Base-by-base conservation (phyloP, 2,888 invertebrate species). In the Bellardia bayeri region DNA sequence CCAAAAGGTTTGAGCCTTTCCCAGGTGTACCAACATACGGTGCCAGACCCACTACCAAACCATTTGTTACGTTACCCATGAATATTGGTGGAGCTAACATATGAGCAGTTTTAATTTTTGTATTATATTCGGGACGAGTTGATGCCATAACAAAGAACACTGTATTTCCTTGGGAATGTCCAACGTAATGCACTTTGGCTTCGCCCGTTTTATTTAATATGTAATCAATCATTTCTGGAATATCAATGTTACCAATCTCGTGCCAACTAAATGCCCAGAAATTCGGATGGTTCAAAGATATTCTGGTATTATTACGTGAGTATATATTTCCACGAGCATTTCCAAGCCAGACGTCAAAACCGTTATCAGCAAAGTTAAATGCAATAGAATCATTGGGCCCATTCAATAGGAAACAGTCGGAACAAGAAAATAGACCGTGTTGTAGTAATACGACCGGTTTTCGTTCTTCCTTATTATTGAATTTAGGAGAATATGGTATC, bases 371-470 rank as follows among this genome's bases (percentile, higher is more conserved):
- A 40, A 94, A 94, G 92, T 94, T 90, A 86, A 94, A 95, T 42
- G 92, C 91, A 74, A 97, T 93, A 45, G 95, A 95, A 89, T 95
- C 94, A 66, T 95, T 94, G 5, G 96, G 96, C 0, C 96, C 96
- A 92, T 96, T 95, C 68, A 96, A 92, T 6, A 98, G 94, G 95
- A 96, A 98, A 91, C 96, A 95, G 37, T 96, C 95, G 0, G 97
- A 96, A 23, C 96, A 96, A 79, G 92, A 91, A 88, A 91, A 90
- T 3, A 98, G 93, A 0, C 98, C 98, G 91, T 98, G 98, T 90
- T 97, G 97, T 54, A 98, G 92, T 88, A 97, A 94, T 79, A 96
- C 96, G 13, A 90, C 92, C 11, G 95, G 97, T 91, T 92, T 95
- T 88, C 90, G 90, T 85, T 94, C 92, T 79, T 88, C 89, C 23